Base-by-base conservation (phyloP, 2,113 vertebrate species). In the Pelobates fuscus region DNA sequence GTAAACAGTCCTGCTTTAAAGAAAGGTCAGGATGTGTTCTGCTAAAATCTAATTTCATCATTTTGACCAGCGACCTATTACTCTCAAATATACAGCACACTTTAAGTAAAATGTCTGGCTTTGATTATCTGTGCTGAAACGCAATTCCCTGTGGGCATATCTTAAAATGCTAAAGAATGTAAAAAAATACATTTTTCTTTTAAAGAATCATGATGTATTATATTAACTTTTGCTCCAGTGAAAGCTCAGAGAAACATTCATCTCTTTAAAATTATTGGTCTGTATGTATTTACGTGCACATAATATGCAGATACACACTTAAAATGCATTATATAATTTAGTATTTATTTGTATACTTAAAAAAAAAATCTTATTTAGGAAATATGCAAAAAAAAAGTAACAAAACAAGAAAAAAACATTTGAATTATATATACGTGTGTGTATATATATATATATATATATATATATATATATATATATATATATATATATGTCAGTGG, bases 21-120 rank as follows among this genome's bases (percentile, higher is more conserved):
- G 86, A 98, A 98, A 98, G 96, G 96, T 98, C 95, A 95, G 83
- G 90, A 96, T 90, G 86, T 96, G 94, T 96, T 95, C 92, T 85
- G 87, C 85, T 92, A 92, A 94, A 94, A 94, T 94, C 85, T 93
- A 92, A 93, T 95, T 93, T 94, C 91, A 92, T 83, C 87, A 89
- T 90, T 87, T 88, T 91, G 88, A 88, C 89, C 85, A 87, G 60
- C 88, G 89, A 87, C 91, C 89, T 83, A 77, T 84, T 80, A 81
- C 85, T 87, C 83, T 82, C 84, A 67, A 80, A 80, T 78, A 84
- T 84, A 85, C 83, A 82, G 86, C 80, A 85, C 84, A 88, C 70
- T 81, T 87, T 84, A 86, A 86, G 84, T 81, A 84, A 88, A 86
- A 84, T 85, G 82, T 74, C 82, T 80, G 87, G 85, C 87, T 88